Base-by-base conservation (phyloP, 2,797 vertebrate genomes). In the Scolopax bukidnonensis region DNA sequence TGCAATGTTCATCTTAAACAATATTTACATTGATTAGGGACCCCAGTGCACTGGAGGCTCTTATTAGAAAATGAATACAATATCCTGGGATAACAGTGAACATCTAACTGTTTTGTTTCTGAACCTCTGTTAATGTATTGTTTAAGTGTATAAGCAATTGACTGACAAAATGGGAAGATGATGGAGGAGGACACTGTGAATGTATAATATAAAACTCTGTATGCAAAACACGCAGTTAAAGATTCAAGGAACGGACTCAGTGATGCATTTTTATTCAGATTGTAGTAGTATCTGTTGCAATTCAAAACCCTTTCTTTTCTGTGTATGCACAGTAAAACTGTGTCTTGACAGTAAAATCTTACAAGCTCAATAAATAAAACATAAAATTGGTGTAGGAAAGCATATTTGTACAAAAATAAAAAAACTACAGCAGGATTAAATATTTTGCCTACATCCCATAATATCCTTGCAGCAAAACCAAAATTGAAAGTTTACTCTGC, bases 1-100 rank as follows among this genome's bases (percentile, higher is more conserved):
- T 97, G 97, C 88, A 92, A 96, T 83, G 97, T 97, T 97, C 97
- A 97, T 97, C 97, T 96, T 95, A 96, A 97, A 97, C 94, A 97
- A 97, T 96, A 97, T 98, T 98, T 97, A 97, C 97, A 97, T 96
- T 97, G 98, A 98, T 98, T 98, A 98, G 95, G 85, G 89, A 96
- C 88, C 90, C 84, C 30, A 89, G 92, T 81, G 87, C 93, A 95
- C 91, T 89, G 79, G 64, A 95, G 84, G 73, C 92, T 81, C 86
- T 97, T 96, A 95, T 85, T 96, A 96, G 92, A 95, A 93, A 96
- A 97, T 61, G 96, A 97, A 97, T 47, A 92, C 50, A 75, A 95
- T 95, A 95, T 60, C 85, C 95, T 93, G 70, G 93, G 90, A 87
- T 95, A 95, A 82, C 40, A 94, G 60, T 0, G 0, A 95, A 85